Percentiles rank a stretch among this genome's conserved stretches.
These are phyloP conservation scores for Hydrophis major DNA, from an alignment of 2,797 vertebrate genomes.

Conservation along the genomic window DNA sequence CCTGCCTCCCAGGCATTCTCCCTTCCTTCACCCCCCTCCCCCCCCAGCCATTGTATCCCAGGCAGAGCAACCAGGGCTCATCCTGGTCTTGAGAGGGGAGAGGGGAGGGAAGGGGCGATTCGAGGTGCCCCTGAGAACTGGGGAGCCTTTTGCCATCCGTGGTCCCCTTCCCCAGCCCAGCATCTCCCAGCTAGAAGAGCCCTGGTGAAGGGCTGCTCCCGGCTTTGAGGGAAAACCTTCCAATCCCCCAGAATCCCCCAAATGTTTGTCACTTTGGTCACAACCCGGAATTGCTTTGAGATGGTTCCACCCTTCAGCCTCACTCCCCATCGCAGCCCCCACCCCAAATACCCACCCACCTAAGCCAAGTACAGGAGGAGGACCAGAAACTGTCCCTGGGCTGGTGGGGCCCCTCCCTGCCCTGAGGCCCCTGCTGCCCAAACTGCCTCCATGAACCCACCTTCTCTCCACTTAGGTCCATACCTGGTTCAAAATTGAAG, in stretches of 20 bases:
- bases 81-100: neutral
- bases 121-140: neutral
- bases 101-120: neutral
- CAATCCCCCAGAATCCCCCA: neutral
- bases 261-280: neutral
- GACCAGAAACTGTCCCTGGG: neutral
- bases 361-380: neutral
- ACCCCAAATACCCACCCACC: neutral
- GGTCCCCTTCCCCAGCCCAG: neutral
- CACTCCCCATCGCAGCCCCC: neutral
- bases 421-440: neutral
- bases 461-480: neutral
- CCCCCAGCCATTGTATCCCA: neutral
- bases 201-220: neutral
- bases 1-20: neutral
- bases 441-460: neutral
- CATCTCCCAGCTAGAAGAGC: neutral
- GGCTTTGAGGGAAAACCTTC: neutral
- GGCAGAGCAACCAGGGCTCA: neutral
- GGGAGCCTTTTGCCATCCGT: neutral
- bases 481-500: neutral
- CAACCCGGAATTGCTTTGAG: neutral
- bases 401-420: neutral
- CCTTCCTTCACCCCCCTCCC: no score
- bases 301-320: neutral